Evolutionary conservation across 1,140 invertebrate genomes (phyloP).

Genomic region (Sweltsa coloradensis): DNA sequence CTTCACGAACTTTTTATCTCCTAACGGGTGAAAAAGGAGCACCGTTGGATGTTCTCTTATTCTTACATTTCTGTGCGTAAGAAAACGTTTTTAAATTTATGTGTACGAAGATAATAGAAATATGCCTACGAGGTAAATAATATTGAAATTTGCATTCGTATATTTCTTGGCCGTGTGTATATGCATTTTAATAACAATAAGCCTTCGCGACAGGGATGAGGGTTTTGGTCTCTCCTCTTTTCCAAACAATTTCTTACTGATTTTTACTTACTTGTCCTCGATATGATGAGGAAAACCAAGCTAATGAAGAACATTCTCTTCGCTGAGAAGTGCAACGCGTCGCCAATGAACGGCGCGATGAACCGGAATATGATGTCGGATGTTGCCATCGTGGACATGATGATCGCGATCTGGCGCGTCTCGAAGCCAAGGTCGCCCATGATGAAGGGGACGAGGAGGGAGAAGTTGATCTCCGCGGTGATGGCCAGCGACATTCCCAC

Average conservation of each 20-base stretch:
- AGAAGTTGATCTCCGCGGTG: slow-evolving; percentile 55
- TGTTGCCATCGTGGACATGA: slow-evolving; percentile 43
- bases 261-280: slow-evolving; percentile 44
- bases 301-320: slow-evolving; percentile 53
- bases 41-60: too few relatives aligned
- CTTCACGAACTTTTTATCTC: too few relatives aligned
- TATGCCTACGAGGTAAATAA: too few relatives aligned
- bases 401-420: slow-evolving; percentile 38
- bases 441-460: slow-evolving; percentile 49
- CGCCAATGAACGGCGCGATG: slow-evolving; percentile 44
- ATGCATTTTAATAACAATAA: too few relatives aligned
- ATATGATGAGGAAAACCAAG: slow-evolving; percentile 45
- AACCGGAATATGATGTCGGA: slow-evolving; percentile 44
- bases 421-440: slow-evolving; percentile 44
- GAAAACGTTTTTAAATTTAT: too few relatives aligned
- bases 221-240: neutral
- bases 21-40: too few relatives aligned
- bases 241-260: neutral
- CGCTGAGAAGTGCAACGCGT: slow-evolving; percentile 48
- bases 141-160: too few relatives aligned
- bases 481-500: slow-evolving; percentile 51
- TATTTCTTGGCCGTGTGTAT: too few relatives aligned
- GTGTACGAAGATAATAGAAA: too few relatives aligned
- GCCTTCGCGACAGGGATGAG: too few relatives aligned
- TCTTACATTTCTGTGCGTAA: too few relatives aligned